These are phyloP conservation scores for Philereme transversata DNA, from an alignment of 2,888 invertebrate species.

Conservation along the genomic window DNA sequence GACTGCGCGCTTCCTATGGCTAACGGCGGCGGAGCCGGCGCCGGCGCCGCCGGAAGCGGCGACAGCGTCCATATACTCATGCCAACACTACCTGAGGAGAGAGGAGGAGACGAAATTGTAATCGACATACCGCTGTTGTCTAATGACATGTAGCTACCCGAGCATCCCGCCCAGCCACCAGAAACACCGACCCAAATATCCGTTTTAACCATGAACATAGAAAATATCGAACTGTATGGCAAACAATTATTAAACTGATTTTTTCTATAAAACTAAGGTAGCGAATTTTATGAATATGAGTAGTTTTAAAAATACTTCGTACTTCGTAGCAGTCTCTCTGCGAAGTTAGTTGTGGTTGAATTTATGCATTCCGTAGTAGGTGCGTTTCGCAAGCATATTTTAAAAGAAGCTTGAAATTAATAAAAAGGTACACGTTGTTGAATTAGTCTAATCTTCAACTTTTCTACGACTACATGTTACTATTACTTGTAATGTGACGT, in stretches of 20 bases:
- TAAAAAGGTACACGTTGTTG: background rate
- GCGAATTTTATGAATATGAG: constrained; percentile 1
- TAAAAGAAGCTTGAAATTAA: no score
- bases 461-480: background rate
- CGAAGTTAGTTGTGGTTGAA: background rate
- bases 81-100: background rate
- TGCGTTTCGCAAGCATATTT: background rate
- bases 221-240: constrained; percentile 20
- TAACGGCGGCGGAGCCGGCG: background rate
- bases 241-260: constrained; percentile 17
- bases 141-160: constrained; percentile 8
- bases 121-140: constrained; percentile 17
- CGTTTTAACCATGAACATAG: background rate
- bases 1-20: background rate
- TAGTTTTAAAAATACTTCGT: background rate
- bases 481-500: constrained; percentile 14
- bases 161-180: background rate
- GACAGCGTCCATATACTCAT: constrained; percentile 9
- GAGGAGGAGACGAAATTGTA: constrained; percentile 10
- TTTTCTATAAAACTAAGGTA: constrained; percentile 17
- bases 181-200: background rate
- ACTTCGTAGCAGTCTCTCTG: constrained; percentile 1
- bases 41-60: background rate
- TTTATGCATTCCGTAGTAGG: constrained; percentile 9
- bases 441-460: background rate